Evolutionary conservation across 2,888 invertebrate species (phyloP).

Genomic region (Aspidiotus destructor): DNA sequence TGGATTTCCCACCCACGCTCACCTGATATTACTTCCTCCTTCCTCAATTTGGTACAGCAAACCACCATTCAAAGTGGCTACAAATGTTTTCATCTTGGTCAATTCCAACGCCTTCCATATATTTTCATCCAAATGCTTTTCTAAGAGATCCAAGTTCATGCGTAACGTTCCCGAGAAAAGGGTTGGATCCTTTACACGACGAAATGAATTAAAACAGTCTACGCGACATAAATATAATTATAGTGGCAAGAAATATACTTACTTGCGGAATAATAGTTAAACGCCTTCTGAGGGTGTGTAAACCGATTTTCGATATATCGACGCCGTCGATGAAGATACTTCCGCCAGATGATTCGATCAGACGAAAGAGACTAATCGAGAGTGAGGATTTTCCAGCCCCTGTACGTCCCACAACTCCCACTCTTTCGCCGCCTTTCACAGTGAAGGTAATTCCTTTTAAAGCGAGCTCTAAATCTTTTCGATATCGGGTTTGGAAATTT

Average conservation of each 20-base stretch:
- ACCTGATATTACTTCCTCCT: conserved; percentile 71
- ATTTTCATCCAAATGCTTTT: conserved; percentile 63
- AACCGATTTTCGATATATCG: conserved; percentile 68
- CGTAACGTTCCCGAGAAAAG: conserved; percentile 85
- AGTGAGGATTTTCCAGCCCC: conserved; percentile 88
- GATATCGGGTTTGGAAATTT: conserved; percentile 74
- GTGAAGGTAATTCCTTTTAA: conserved; percentile 67
- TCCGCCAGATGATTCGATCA: conserved; percentile 75
- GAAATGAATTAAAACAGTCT: no score
- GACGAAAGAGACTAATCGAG: conserved; percentile 76
- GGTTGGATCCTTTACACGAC: conserved; percentile 69
- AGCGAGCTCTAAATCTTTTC: conserved; percentile 76
- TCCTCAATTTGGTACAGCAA: conserved; percentile 77
- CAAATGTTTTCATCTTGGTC: conserved; percentile 79
- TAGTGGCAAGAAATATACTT: no score
- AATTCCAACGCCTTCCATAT: conserved; percentile 81
- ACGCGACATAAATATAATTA: no score
- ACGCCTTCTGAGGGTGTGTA: conserved; percentile 68
- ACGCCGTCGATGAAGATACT: conserved; percentile 73
- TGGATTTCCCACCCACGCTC: neutral
- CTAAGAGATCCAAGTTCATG: conserved; percentile 87
- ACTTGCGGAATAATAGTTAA: conserved; percentile 47
- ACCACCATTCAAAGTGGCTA: conserved; percentile 63
- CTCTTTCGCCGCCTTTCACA: no score
- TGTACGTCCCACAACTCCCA: conserved; percentile 77